Evolutionary conservation across 2,797 vertebrate species (phyloP).

Genomic region (Molossus alvarezi): DNA sequence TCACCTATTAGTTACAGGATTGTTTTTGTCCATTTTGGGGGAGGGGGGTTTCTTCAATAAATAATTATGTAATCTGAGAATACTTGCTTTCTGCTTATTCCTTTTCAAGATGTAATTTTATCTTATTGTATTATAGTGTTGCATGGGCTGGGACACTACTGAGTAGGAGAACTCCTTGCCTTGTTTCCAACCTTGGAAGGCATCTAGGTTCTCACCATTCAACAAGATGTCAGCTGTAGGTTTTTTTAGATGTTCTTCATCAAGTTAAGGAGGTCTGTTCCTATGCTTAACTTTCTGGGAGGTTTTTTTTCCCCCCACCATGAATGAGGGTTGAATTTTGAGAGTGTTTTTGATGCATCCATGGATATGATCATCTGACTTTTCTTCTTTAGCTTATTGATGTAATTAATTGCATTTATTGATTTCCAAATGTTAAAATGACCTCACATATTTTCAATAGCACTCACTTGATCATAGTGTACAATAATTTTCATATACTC

Average conservation of each 20-base stretch:
- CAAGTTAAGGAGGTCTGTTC: background rate
- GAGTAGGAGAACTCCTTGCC: background rate
- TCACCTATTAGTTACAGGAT: background rate
- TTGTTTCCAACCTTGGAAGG: background rate
- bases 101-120: background rate
- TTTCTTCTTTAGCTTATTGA: background rate
- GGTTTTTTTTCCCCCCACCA: background rate
- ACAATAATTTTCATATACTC: background rate
- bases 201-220: background rate
- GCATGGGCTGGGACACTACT: background rate
- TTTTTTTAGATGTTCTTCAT: background rate
- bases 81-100: background rate
- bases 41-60: background rate
- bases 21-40: background rate
- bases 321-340: background rate
- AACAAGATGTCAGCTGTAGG: background rate
- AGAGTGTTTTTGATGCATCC: background rate
- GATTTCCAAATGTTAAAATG: slow-evolving; percentile 14
- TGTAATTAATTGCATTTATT: background rate
- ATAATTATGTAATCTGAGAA: background rate
- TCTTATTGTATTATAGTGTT: background rate
- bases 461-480: background rate
- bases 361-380: background rate
- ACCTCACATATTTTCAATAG: background rate
- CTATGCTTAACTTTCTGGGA: background rate